Base-by-base conservation (phyloP, 2,113 vertebrate genomes). In the Lamprologus speciosus region DNA sequence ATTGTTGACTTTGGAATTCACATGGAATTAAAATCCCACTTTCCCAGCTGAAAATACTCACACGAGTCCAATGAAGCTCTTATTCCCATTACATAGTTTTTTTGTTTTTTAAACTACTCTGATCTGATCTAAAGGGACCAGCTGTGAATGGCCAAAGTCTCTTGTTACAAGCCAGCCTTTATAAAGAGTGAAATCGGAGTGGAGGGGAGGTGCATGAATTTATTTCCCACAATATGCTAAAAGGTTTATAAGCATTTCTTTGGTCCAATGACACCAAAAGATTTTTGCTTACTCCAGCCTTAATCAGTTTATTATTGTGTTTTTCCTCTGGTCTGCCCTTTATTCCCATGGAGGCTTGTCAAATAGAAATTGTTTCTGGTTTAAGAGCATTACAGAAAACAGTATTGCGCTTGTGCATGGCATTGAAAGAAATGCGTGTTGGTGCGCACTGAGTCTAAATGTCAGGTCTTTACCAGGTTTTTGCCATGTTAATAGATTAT, bases 401-500 rank as follows among this genome's bases (percentile, higher is more conserved):
- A 31, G 54, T 84, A 82, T 50, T n/a, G 75, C 81, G 57, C 82
- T 92, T 45, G 26, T 87, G 23, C 51, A 55, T 57, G 14, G 75
- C 17, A 2, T 42, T 89, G 53, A 81, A 35, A 68, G 13, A 85
- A 80, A 87, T 80, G 65, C 63, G 21, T 78, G 37, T 19, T 80
- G 35, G 23, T 80, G 35, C 12, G 7, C 50, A 54, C 51, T 19
- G 19, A 42, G 82, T 91, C 78, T 87, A 90, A 83, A 93, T 91
- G 80, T 88, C 88, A 82, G 85, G 51, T 86, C 91, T 93, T 90
- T 55, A 84, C 83, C 5, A 31, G 68, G 68, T 75, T 75, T 68
- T 17, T 51, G 79, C 93, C 94, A 94, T 96, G 94, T 83, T 91
- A 85, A 82, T 89, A 93, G 93, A 95, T 94, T 95, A 95, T 93